phyloP scores from a whole-genome alignment of 2,888 invertebrate species.

The Abrostola tripartita region DNA sequence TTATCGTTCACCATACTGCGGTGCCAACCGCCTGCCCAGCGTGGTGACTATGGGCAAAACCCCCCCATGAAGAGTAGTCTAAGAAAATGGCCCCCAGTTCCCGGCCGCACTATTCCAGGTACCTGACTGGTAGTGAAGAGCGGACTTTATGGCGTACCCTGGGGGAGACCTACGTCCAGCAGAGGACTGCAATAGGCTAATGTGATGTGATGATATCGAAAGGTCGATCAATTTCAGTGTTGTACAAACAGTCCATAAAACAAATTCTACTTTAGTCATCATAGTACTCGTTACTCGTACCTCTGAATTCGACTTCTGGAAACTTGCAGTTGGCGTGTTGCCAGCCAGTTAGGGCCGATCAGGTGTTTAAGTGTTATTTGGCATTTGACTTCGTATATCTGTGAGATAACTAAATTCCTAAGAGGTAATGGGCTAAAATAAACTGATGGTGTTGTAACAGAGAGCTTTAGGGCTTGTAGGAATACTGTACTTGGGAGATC shows the following conservation, averaged over 20 bases:
- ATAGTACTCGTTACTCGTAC: conserved; percentile 10
- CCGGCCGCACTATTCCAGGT: no score
- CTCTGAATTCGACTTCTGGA: conserved; percentile 26
- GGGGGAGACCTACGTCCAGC: no score
- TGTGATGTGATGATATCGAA: no score
- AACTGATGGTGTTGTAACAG: conserved; percentile 30
- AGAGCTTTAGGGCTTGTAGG: conserved; percentile 5
- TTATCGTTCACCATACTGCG: no score
- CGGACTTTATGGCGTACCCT: no score
- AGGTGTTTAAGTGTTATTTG: conserved; percentile 66
- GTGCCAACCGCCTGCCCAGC: no score
- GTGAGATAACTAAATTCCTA: conserved; percentile 40
- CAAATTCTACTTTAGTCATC: conserved; percentile 29
- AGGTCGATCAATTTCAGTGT: not conserved
- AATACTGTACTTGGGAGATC: not conserved
- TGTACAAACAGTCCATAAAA: not conserved
- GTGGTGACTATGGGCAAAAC: no score
- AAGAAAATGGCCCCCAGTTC: no score
- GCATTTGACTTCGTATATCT: conserved; percentile 56
- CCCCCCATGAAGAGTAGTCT: no score
- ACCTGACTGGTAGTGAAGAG: no score
- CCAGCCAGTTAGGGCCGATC: conserved; percentile 58
- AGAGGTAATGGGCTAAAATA: conserved; percentile 41
- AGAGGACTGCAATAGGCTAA: no score
- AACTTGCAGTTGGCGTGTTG: conserved; percentile 35